phyloP scores from a whole-genome alignment of 2,797 vertebrate species.

The Novumbra hubbsi region DNA sequence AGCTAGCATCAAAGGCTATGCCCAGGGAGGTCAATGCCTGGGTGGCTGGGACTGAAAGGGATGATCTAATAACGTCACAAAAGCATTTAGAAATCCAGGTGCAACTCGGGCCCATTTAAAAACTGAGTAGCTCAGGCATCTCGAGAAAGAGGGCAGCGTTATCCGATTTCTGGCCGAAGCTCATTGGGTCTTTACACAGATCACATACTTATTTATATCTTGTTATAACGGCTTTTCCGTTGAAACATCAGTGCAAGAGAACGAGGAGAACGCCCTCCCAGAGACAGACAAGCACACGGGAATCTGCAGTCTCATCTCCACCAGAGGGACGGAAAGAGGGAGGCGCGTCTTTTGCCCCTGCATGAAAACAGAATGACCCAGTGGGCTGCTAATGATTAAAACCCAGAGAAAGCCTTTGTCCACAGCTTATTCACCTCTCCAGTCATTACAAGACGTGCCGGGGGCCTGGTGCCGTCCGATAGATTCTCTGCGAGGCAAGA shows the following conservation, averaged over 20 bases:
- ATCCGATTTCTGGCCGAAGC: background rate
- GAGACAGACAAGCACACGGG: background rate
- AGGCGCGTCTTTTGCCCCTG: slow-evolving; percentile 19
- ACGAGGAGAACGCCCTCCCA: background rate
- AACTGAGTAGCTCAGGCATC: background rate
- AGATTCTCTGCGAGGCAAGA: slow-evolving; percentile 10
- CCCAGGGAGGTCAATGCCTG: background rate
- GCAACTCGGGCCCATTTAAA: background rate
- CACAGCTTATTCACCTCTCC: slow-evolving; percentile 28
- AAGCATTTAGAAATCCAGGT: background rate
- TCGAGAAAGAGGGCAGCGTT: background rate
- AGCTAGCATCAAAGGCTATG: background rate
- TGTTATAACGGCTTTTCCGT: background rate
- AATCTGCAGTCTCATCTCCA: slow-evolving; percentile 8
- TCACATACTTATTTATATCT: background rate
- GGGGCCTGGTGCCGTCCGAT: slow-evolving; percentile 42
- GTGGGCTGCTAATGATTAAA: slow-evolving; percentile 10
- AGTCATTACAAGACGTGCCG: slow-evolving; percentile 38
- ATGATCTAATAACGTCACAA: background rate
- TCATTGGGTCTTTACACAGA: background rate
- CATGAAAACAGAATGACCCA: slow-evolving; percentile 18
- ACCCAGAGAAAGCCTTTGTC: slow-evolving; percentile 33
- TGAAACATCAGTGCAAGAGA: background rate
- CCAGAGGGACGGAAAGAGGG: slow-evolving; percentile 8
- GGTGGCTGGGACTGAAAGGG: background rate